Evolutionary conservation across 1,140 invertebrate genomes (phyloP).

Genomic region (Caenorhabditis tropicalis): DNA sequence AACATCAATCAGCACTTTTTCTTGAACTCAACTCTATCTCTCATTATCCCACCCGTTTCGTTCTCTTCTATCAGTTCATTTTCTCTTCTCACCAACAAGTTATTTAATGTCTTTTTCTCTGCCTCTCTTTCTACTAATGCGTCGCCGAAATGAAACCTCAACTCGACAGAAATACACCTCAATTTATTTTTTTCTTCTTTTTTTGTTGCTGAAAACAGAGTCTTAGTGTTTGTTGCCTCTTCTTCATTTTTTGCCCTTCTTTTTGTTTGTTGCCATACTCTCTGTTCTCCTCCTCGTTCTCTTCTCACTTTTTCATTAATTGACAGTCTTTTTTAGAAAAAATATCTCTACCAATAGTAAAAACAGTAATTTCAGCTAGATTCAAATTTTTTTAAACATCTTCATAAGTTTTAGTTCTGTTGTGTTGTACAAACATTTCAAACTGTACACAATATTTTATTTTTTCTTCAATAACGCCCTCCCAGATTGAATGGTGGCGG

Average conservation of each 20-base stretch:
- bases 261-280: neutral
- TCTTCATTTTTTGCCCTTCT: slow-evolving; percentile 17
- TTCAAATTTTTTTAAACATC: no score
- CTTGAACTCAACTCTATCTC: neutral
- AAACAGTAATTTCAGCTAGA: no score
- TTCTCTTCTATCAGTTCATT: neutral
- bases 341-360: no score
- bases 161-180: slow-evolving; percentile 30
- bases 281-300: neutral
- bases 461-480: neutral
- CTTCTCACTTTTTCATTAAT: neutral
- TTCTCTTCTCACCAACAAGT: neutral
- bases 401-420: no score
- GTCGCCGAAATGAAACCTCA: neutral
- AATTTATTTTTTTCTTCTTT: neutral
- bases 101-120: slow-evolving; percentile 36
- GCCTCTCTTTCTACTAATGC: neutral
- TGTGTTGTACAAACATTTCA: no score
- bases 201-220: slow-evolving; percentile 14
- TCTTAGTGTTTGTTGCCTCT: slow-evolving; percentile 24
- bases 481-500: neutral
- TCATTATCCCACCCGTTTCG: neutral
- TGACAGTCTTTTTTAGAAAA: no score
- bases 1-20: slow-evolving; percentile 36
- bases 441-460: neutral